Base-by-base conservation (phyloP, 2,888 invertebrate genomes). In the Lithosia quadra region DNA sequence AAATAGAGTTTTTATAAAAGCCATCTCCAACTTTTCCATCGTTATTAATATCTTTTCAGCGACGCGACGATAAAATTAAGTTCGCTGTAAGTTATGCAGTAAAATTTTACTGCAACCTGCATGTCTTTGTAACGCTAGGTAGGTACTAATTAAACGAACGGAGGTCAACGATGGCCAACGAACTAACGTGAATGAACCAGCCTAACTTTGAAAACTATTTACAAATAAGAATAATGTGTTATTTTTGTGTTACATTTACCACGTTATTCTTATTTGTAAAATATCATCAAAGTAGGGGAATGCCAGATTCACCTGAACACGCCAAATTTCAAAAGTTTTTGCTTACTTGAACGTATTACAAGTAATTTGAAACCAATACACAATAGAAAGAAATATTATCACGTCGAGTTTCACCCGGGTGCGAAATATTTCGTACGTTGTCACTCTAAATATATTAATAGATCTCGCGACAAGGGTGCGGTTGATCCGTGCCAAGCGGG, bases 1-100 rank as follows among this genome's bases (percentile, higher is more conserved):
- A 49, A 62, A 58, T 24, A 62, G 24, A 58, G 57, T 24, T 57
- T 28, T 65, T 58, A 53, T 28, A 53, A 69, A 56, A 61, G 56
- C 28, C 21, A 13, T 61, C 21, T 24, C 15, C 28, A n/a, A 36
- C 28, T 28, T 58, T 28, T 43, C 18, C 13, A 11, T 33, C 22
- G 43, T 67, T 67, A 43, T 67, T 67, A 67, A 67, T 67, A 62
- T 62, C 39, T 62, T 67, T 65, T 66, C 10, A 56, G 39, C 28
- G 58, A 49, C 49, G 49, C 28, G 55, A 34, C 34, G 55, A 22
- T 28, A 21, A 55, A 55, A 63, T 36, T 55, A 63, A 39, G n/a
- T 43, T 43, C 21, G 13, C 43, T 57, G 57, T 65, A 33, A 43
- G 53, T 55, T 53, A 4, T 55, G 55, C 55, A 22, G 15, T 63